Evolutionary conservation across 92 coral and sea anemone genomes (phyloP), one percentile per base, ranked within the genome.

Genomic region (Siderastrea radians): DNA sequence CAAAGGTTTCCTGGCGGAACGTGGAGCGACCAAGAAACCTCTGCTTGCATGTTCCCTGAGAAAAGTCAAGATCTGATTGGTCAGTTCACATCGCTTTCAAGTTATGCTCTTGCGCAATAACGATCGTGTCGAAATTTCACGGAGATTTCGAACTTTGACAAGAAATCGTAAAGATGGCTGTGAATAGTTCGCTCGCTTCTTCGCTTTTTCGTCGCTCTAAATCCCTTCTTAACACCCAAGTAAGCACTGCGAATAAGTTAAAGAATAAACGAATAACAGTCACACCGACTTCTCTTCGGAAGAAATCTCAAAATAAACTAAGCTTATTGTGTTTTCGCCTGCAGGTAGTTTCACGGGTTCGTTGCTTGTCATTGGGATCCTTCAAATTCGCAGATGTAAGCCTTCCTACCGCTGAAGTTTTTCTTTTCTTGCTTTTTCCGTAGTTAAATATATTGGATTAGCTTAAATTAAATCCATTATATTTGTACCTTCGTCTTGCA

Each of bases 41-140:
- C 38, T 26, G 38, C 38, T 26, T 26, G 38, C 38, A 26, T 0
- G 38, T 26, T 26, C 38, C 38, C 38, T 26, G 38, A 26, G 38
- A 6, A 5, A 10, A 53, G 57, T 1, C 57, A 53, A 53, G 38
- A 53, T 48, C 60, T 13, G 67, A 80, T 67, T 65, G 86, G 86
- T 81, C 86, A 81, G 77, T 69, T 9, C 3, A 7, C 49, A 4
- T 54, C 53, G 45, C n/a, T 77, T 0, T 38, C 26, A 44, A 54
- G 43, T 1, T 15, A 81, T 81, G 86, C 86, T 81, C 86, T 81
- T 81, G 86, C 86, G 86, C 86, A 81, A 54, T 81, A 68, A 51
- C 55, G 50, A 26, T 46, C 84, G 84, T 69, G 86, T 81, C 77
- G 67, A 7, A 69, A 8, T 68, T 81, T 81, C 55, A 57, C 62